Conservation (phyloP, 1,140 invertebrate species). For the Solenopsis invicta region DNA sequence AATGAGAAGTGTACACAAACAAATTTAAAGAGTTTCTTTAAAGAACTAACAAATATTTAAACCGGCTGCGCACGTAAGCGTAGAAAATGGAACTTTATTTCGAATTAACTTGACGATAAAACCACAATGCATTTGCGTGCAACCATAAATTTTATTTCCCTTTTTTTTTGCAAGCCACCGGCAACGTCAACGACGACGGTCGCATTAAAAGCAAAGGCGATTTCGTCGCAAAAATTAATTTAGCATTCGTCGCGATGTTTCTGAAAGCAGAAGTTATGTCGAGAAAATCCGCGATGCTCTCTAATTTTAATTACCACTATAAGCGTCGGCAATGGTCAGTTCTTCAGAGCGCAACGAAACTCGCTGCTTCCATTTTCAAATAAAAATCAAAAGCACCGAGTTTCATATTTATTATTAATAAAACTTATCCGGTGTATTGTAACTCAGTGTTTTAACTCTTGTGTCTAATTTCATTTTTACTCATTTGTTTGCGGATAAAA, state of each 20-base stretch:
- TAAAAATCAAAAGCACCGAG: neutral
- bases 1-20: neutral
- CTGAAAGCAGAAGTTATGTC: slow-evolving; percentile 30
- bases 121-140: slow-evolving; percentile 10
- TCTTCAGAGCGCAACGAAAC: neutral
- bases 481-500: neutral
- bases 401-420: neutral
- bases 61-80: neutral
- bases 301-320: slow-evolving; percentile 46
- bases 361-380: neutral
- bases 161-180: neutral
- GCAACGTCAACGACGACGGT: neutral
- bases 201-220: slow-evolving; percentile 23
- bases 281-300: slow-evolving; percentile 33
- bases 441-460: neutral
- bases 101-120: slow-evolving; percentile 47
- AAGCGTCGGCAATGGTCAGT: neutral
- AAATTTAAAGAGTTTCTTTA: neutral
- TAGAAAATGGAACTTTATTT: slow-evolving; percentile 8
- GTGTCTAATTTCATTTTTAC: too few species aligned
- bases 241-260: slow-evolving; percentile 26
- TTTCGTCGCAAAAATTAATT: slow-evolving; percentile 43
- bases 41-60: slow-evolving; percentile 27
- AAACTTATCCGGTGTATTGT: neutral
- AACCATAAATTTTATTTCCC: slow-evolving; percentile 20